Base-by-base conservation (phyloP, 2,113 vertebrate species). In the Ardeotis arabs region DNA sequence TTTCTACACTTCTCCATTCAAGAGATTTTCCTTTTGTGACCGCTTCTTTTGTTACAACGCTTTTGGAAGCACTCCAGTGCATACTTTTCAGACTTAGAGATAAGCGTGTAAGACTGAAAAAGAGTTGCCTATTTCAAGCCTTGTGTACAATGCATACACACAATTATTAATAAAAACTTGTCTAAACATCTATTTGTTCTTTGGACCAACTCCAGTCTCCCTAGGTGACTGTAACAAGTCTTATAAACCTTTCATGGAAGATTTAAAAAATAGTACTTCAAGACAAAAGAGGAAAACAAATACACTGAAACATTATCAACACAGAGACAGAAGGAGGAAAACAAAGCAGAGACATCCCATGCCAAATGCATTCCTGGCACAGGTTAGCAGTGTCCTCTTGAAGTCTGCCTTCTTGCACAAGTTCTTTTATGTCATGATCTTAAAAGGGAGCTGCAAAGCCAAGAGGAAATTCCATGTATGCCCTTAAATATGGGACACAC, bases 201-300 rank as follows among this genome's bases (percentile, higher is more conserved):
- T 97, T 96, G 95, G 96, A 96, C 69, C 93, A 95, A 92, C 75
- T 91, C 62, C 84, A 97, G 91, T 39, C 95, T 96, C 84, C 85
- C 83, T 66, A 64, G 39, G 50, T 88, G 90, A 94, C 93, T 95
- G 86, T 82, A 84, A 64, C 67, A 87, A 58, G 67, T 82, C 95
- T 76, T 90, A 87, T n/a, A 96, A 97, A 93, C 76, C 67, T 93
- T 96, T 85, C 86, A 94, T 13, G 47, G 75, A 97, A 94, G 82
- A 97, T 95, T 95, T 82, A 53, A 88, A 86, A 94, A 72, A 89
- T 17, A 84, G 62, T 58, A 86, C 45, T 87, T 90, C 74, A 89
- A 94, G 95, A 93, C 56, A 76, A 73, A 78, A 84, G 89, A 90
- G 86, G 37, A 67, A 95, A 95, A 92, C 35, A 8, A 78, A 96